Evolutionary conservation across 2,113 vertebrate genomes (phyloP).

Genomic region (Gallinago jamesoni): DNA sequence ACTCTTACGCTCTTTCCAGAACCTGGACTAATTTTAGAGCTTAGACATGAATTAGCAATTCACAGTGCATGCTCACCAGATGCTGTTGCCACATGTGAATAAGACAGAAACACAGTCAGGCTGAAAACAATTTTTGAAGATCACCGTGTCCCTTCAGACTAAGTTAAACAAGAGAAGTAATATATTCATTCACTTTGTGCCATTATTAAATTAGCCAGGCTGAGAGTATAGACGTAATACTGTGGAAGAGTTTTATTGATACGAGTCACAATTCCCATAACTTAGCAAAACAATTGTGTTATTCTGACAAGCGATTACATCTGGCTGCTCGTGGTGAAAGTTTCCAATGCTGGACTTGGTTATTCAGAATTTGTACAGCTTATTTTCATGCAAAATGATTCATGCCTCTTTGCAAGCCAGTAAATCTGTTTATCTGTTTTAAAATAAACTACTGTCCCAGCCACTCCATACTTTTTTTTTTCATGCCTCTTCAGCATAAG

Average conservation of each 20-base stretch:
- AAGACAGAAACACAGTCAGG: constrained; percentile 26
- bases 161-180: constrained; percentile 42
- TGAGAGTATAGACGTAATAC: neutral
- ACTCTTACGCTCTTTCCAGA: constrained; percentile 33
- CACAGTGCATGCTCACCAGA: constrained; percentile 43
- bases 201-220: constrained; percentile 43
- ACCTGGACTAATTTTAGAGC: constrained; percentile 61
- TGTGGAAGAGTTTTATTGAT: neutral
- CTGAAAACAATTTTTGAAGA: constrained; percentile 61
- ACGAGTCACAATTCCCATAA: neutral
- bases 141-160: constrained; percentile 57
- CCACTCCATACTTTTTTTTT: neutral
- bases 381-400: neutral
- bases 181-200: neutral
- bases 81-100: constrained; percentile 55
- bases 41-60: constrained; percentile 56
- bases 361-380: neutral
- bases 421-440: neutral
- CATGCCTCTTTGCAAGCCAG: neutral
- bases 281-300: constrained; percentile 10
- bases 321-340: neutral
- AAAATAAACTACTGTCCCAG: neutral
- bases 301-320: neutral
- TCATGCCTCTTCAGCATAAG: neutral
- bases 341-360: neutral